Evolutionary conservation across 2,888 invertebrate genomes (phyloP).

Genomic region (Cheilosia vulpina): DNA sequence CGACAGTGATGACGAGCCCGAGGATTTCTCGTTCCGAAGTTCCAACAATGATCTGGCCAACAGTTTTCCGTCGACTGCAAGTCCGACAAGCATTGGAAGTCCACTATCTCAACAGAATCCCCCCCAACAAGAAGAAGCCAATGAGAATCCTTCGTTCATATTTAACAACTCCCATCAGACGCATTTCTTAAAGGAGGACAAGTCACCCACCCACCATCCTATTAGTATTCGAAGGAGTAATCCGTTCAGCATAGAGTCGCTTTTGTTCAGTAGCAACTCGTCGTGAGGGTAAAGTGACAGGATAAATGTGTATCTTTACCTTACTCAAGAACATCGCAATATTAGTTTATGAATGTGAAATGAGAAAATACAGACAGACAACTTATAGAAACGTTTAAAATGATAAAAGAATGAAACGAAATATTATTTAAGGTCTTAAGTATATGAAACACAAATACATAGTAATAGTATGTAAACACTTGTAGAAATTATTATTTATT

Average conservation of each 20-base stretch:
- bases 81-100: slow-evolving; percentile 77
- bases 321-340: slow-evolving; percentile 52
- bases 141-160: slow-evolving; percentile 54
- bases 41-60: slow-evolving; percentile 78
- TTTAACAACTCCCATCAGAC: slow-evolving; percentile 44
- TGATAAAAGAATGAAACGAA: slow-evolving; percentile 34
- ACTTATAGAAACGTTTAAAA: slow-evolving; percentile 18
- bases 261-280: slow-evolving; percentile 86
- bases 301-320: slow-evolving; percentile 3
- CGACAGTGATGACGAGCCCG: slow-evolving; percentile 87
- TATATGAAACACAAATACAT: slow-evolving; percentile 42
- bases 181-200: slow-evolving; percentile 55
- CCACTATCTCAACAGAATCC: slow-evolving; percentile 81
- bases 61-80: slow-evolving; percentile 77
- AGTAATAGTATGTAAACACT: slow-evolving; percentile 48
- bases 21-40: slow-evolving; percentile 85
- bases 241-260: slow-evolving; percentile 95
- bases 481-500: slow-evolving; percentile 72
- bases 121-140: slow-evolving; percentile 81
- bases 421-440: slow-evolving; percentile 45
- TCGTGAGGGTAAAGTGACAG: slow-evolving; percentile 59
- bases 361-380: slow-evolving; percentile 9
- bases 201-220: slow-evolving; percentile 82
- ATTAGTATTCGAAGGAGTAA: slow-evolving; percentile 86
- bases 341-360: slow-evolving; percentile 49